phyloP scores from a whole-genome alignment of 2,797 vertebrate species.

The Hydrophis major region DNA sequence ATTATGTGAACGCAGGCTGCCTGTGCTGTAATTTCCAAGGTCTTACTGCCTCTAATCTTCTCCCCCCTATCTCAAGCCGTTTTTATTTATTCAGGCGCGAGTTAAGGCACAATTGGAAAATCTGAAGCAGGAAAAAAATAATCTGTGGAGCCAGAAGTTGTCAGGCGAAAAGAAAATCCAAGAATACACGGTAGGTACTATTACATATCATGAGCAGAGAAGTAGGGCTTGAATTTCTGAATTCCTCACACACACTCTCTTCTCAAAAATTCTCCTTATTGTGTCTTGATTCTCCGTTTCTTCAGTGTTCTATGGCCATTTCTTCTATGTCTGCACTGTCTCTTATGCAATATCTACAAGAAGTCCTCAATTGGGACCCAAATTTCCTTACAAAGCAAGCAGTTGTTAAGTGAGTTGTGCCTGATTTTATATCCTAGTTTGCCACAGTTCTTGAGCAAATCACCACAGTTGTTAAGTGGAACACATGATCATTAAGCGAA shows the following conservation, averaged over 20 bases:
- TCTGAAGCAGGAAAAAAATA: conserved; percentile 20
- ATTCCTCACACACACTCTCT: not conserved
- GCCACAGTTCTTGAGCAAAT: not conserved
- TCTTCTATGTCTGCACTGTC: not conserved
- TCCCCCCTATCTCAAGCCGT: not conserved
- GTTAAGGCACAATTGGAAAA: not conserved
- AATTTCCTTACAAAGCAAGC: not conserved
- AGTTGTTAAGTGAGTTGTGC: not conserved
- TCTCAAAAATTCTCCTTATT: not conserved
- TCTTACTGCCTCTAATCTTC: not conserved
- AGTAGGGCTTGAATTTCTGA: not conserved
- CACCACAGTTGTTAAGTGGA: not conserved
- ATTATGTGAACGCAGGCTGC: not conserved
- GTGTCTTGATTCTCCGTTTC: not conserved
- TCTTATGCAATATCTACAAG: not conserved
- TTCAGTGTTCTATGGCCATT: not conserved
- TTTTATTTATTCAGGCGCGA: conserved; percentile 28
- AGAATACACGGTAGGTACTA: not conserved
- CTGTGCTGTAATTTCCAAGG: not conserved
- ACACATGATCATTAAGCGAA: not conserved
- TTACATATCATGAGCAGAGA: not conserved
- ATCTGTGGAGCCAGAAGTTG: not conserved
- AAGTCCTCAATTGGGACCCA: not conserved
- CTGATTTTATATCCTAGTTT: not conserved
- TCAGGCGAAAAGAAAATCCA: not conserved